Conservation (phyloP, 92 coral and sea anemone species). For the Palythoa grandis region DNA sequence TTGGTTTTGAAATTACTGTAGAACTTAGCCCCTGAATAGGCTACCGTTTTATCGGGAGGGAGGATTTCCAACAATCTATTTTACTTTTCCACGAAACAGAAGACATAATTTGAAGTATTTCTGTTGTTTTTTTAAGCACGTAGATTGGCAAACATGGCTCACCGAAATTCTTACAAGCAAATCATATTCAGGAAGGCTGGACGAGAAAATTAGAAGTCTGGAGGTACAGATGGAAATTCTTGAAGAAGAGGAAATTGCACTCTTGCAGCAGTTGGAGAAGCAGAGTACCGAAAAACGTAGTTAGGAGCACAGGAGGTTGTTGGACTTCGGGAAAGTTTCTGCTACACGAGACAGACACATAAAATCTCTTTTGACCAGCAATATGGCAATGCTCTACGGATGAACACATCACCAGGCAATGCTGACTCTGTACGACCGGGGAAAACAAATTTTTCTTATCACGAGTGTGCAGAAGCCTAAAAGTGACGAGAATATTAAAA, state of each 20-base stretch:
- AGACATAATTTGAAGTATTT: not conserved
- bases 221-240: slow-evolving; percentile 75
- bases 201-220: slow-evolving; percentile 66
- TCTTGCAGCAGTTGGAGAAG: slow-evolving; percentile 47
- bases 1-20: too few species aligned
- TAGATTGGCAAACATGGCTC: slow-evolving; percentile 65
- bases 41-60: too few species aligned
- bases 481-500: too few species aligned
- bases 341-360: not conserved
- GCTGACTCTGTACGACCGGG: too few species aligned
- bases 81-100: too few species aligned
- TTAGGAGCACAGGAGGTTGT: not conserved
- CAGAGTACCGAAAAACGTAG: slow-evolving; percentile 20
- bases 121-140: slow-evolving; percentile 19
- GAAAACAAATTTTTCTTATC: too few species aligned
- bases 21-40: too few species aligned
- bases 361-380: not conserved
- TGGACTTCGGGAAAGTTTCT: not conserved
- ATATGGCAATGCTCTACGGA: too few species aligned
- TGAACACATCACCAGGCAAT: too few species aligned
- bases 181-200: slow-evolving; percentile 67
- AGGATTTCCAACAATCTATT: too few species aligned
- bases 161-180: slow-evolving; percentile 52
- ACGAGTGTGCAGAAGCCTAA: too few species aligned
- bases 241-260: slow-evolving; percentile 68